Percentiles rank a stretch among this genome's conserved stretches.
Conservation (phyloP, 1,140 invertebrate species). For the Lasioglossum baleicum region DNA sequence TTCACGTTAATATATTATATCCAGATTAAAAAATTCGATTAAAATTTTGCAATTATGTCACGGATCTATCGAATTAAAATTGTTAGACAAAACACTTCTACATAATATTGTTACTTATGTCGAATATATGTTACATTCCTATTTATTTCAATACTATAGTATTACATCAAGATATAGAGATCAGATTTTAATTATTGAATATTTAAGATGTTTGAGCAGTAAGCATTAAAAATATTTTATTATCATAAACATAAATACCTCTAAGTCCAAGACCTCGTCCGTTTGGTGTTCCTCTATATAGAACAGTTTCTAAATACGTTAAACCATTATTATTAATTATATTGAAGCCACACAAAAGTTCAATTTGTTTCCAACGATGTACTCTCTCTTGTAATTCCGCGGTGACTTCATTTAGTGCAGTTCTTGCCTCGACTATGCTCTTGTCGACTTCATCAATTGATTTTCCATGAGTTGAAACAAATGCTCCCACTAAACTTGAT, state of each 20-base stretch:
- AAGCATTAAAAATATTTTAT: too few species aligned
- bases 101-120: too few species aligned
- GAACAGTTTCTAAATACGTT: conserved; percentile 87
- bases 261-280: conserved; percentile 80
- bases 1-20: not conserved
- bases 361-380: conserved; percentile 96
- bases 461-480: conserved; percentile 96
- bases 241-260: too few species aligned
- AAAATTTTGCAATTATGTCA: too few species aligned
- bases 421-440: conserved; percentile 94
- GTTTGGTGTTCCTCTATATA: conserved; percentile 83
- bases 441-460: conserved; percentile 96
- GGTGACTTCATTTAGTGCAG: conserved; percentile 94
- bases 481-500: conserved; percentile 94
- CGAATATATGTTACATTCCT: too few species aligned
- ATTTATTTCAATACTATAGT: too few species aligned
- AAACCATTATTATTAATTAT: conserved; percentile 95
- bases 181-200: too few species aligned
- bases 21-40: too few species aligned
- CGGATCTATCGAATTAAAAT: not conserved
- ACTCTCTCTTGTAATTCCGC: conserved; percentile 93
- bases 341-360: conserved; percentile 92
- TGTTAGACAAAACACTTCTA: not conserved
- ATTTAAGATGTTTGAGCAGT: conserved; percentile 58
- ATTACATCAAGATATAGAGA: too few species aligned